Evolutionary conservation across 2,113 vertebrate species (phyloP).

Genomic region (Morphnarchus princeps): DNA sequence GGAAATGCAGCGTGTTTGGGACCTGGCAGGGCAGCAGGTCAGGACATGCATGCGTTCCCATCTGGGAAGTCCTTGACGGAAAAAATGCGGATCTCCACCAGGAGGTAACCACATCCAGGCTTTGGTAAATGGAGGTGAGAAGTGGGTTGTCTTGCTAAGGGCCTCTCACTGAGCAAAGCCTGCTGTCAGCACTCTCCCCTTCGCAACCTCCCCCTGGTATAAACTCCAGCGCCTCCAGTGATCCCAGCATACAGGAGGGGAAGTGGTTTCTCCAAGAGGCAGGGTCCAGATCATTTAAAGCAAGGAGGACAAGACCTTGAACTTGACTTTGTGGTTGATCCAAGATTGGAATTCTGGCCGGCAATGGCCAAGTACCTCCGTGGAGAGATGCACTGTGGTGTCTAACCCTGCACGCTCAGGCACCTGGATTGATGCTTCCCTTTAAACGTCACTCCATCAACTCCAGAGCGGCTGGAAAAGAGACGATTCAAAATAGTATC

Average conservation of each 20-base stretch:
- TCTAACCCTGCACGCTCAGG: rapidly evolving
- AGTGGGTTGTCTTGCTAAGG: not conserved
- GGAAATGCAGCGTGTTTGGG: not conserved
- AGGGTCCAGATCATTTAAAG: not conserved
- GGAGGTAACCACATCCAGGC: not conserved
- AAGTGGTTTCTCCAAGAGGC: not conserved
- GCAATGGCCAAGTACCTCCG: not conserved
- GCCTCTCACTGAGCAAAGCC: conserved; percentile 3
- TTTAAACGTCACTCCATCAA: not conserved
- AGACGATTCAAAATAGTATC: rapidly evolving
- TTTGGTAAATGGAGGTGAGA: conserved; percentile 11
- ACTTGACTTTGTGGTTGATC: not conserved
- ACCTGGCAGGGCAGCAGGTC: not conserved
- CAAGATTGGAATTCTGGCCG: not conserved
- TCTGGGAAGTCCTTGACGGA: not conserved
- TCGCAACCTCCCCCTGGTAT: not conserved
- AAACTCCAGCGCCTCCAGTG: not conserved
- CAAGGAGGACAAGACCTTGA: not conserved
- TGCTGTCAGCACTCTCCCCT: conserved; percentile 26
- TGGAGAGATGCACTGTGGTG: not conserved
- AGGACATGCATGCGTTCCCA: rapidly evolving
- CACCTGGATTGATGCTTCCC: not conserved
- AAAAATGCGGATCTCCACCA: not conserved
- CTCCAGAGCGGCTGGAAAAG: not conserved
- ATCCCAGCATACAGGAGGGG: not conserved